These are phyloP conservation scores for Martes flavigula DNA, from an alignment of 2,797 vertebrate genomes.

Conservation along the genomic window DNA sequence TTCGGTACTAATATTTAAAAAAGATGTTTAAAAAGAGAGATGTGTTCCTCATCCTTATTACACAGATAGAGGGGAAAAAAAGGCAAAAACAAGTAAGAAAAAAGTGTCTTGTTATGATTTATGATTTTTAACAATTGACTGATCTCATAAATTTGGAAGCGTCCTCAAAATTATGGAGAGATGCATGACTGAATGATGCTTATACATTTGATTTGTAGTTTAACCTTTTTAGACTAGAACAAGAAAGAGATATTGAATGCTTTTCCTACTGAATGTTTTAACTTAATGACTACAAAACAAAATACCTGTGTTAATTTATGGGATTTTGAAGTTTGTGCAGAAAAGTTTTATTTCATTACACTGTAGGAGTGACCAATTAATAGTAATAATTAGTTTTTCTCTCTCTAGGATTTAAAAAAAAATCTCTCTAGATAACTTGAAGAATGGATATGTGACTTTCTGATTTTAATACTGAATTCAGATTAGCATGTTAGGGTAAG, in stretches of 20 bases:
- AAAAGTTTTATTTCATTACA: neutral
- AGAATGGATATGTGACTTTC: neutral
- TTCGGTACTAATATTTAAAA: neutral
- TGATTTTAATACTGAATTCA: slow-evolving; percentile 25
- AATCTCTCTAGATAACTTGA: neutral
- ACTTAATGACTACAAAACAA: neutral
- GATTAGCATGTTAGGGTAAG: neutral
- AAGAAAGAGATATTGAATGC: neutral
- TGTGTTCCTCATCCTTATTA: neutral
- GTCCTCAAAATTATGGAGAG: neutral
- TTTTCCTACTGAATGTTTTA: slow-evolving; percentile 32
- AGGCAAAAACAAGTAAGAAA: neutral
- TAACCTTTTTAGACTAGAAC: neutral
- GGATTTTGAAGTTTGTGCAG: slow-evolving; percentile 19
- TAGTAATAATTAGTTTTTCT: slow-evolving; percentile 22
- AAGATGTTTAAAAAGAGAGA: neutral
- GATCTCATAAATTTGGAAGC: neutral
- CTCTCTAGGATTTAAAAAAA: neutral
- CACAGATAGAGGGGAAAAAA: neutral
- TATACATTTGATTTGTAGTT: neutral
- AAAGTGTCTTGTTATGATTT: neutral
- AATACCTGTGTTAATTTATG: neutral
- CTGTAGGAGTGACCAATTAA: neutral
- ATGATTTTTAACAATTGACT: neutral
- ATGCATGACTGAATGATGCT: neutral